Evolutionary conservation across 2,888 invertebrate species (phyloP).

Genomic region (Eudasyphora cyanicolor): DNA sequence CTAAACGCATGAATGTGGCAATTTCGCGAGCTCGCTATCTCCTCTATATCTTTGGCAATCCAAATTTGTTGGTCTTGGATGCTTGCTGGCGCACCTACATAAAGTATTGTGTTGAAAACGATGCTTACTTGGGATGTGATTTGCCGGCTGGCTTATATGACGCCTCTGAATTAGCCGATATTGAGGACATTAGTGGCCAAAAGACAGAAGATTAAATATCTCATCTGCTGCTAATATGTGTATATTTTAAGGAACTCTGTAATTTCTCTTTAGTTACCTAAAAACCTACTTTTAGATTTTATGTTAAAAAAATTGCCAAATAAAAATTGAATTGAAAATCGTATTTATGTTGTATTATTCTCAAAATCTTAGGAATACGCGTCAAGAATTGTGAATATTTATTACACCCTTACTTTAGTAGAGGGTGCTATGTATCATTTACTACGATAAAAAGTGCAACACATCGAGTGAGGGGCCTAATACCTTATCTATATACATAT

Average conservation of each 20-base stretch:
- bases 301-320: slow-evolving; percentile 2
- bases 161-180: neutral
- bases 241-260: neutral
- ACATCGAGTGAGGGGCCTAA: no score
- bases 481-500: no score
- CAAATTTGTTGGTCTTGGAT: slow-evolving; percentile 85
- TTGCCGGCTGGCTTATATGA: slow-evolving; percentile 78
- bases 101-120: slow-evolving; percentile 83
- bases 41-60: slow-evolving; percentile 91
- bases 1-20: slow-evolving; percentile 93
- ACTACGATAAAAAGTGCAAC: no score
- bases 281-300: neutral
- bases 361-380: no score
- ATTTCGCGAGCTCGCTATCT: slow-evolving; percentile 89
- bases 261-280: neutral
- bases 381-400: no score
- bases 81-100: slow-evolving; percentile 86
- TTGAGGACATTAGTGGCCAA: neutral
- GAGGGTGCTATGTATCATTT: no score
- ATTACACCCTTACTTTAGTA: no score
- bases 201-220: neutral
- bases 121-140: slow-evolving; percentile 87
- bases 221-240: no score
- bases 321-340: neutral
- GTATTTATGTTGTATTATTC: no score